A percentile compares a stretch with the other conserved stretches of the same genome.
Evolutionary conservation across 2,888 invertebrate species (phyloP).

Genomic region (Octodonta nipae): DNA sequence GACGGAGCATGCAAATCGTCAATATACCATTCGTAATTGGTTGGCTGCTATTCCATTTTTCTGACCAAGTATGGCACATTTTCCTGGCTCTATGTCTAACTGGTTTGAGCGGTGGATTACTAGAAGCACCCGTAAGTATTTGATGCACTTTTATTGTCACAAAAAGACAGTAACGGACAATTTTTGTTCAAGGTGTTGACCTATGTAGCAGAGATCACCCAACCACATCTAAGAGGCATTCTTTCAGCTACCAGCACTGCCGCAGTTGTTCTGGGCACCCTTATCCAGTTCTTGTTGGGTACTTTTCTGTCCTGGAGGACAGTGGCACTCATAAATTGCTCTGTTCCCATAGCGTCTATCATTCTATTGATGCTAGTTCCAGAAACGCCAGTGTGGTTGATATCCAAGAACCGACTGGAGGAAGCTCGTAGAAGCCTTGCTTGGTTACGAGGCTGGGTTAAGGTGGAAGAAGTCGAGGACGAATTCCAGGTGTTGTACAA

Average conservation of each 20-base stretch:
- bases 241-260: constrained; percentile 62
- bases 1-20: constrained; percentile 61
- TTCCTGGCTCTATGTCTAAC: constrained; percentile 58
- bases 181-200: constrained; percentile 50
- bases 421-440: constrained; percentile 58
- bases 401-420: constrained; percentile 48
- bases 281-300: constrained; percentile 63
- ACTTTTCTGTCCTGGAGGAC: constrained; percentile 58
- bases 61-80: constrained; percentile 47
- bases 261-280: constrained; percentile 61
- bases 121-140: constrained; percentile 70
- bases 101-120: constrained; percentile 61
- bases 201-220: constrained; percentile 72
- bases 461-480: constrained; percentile 43
- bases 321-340: constrained; percentile 53
- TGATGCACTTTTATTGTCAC: too few species aligned
- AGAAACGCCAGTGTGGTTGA: constrained; percentile 71
- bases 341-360: constrained; percentile 51
- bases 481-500: constrained; percentile 43
- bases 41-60: constrained; percentile 60
- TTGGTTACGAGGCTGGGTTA: constrained; percentile 70
- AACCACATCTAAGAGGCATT: constrained; percentile 63
- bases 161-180: too few species aligned
- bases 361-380: constrained; percentile 57
- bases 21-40: constrained; percentile 61